Evolutionary conservation across 2,888 invertebrate species (phyloP), one percentile per base, ranked within the genome.

Genomic region (Hermaeophaga mercurialis): DNA sequence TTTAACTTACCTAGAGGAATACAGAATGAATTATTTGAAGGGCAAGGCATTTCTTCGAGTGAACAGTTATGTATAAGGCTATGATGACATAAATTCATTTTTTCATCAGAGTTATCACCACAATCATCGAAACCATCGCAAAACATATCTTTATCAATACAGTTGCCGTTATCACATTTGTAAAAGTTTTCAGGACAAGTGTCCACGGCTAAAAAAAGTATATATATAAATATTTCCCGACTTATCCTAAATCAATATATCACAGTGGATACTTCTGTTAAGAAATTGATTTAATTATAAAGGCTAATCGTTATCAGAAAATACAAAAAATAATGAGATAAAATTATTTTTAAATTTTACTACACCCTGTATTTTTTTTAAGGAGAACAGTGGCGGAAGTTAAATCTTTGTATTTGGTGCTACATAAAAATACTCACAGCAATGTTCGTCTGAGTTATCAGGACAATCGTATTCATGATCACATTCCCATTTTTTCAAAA

Each of bases 391-490:
- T n/a, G n/a, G n/a, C n/a, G n/a, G n/a, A n/a, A n/a, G n/a, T n/a
- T n/a, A n/a, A n/a, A n/a, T n/a, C n/a, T n/a, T n/a, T n/a, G n/a
- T n/a, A n/a, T n/a, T n/a, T n/a, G n/a, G n/a, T n/a, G n/a, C n/a
- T n/a, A n/a, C n/a, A n/a, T n/a, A n/a, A n/a, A n/a, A 24, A 33
- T 55, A 70, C 73, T 71, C 73, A 81, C 83, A 77, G 8, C 82
- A 85, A 56, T 84, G 82, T 74, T 92, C 91, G 67, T 91, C 91
- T 0, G 88, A 86, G 8, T 78, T 80, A 74, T 94, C 93, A 0
- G 73, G 66, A 71, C 94, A 95, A 75, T 95, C 93, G 38, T 79
- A 77, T n/a, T 82, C 79, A 0, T 83, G 83, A 73, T 95, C 89
- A 73, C 94, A 94, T 38, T 86, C 83, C 79, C 83, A 84, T 44